Base-by-base conservation (phyloP, 1,140 invertebrate genomes). In the Sycophaga agraensis region DNA sequence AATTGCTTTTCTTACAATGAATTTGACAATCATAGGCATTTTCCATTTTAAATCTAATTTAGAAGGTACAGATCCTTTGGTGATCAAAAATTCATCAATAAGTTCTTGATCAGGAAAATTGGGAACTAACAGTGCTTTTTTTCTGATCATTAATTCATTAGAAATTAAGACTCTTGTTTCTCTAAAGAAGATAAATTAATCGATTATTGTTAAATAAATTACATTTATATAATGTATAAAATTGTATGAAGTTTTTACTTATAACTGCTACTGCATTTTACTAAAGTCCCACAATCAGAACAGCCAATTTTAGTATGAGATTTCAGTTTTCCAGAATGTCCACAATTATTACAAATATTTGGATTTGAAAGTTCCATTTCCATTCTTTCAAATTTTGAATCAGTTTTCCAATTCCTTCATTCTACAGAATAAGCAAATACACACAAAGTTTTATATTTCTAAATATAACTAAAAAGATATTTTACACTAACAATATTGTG, bases 41-140 rank as follows among this genome's bases (percentile, higher is more conserved):
- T 80, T 83, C 87, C 89, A 89, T 56, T 78, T 75, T 11, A 88
- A 77, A 64, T 86, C 70, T 40, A 88, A 70, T 37, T 70, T 72
- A 1, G 51, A 65, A 2, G 82, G 79, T 4, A 85, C 65, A 14
- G 67, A 64, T 19, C 80, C 79, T 64, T 84, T 86, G 4, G 77
- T 75, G 21, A 82, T 71, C 34, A 91, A 77, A 78, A 89, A 93
- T 78, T 93, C 91, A 59, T 88, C 83, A 69, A 93, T 88, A 35
- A 93, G 76, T 70, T 86, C 84, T 66, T 90, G 84, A 57, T 85
- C 85, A 11, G 91, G 90, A 78, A 92, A 92, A 39, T 78, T 76
- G 67, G 83, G 79, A 11, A 82, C 80, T n/a, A 77, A 58, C 19
- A 91, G 68, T 4, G 89, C 87, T 71, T 90, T 90, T 50, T 81